These are phyloP conservation scores for Anthophora plumipes DNA, from an alignment of 2,888 invertebrate species.

Conservation along the genomic window DNA sequence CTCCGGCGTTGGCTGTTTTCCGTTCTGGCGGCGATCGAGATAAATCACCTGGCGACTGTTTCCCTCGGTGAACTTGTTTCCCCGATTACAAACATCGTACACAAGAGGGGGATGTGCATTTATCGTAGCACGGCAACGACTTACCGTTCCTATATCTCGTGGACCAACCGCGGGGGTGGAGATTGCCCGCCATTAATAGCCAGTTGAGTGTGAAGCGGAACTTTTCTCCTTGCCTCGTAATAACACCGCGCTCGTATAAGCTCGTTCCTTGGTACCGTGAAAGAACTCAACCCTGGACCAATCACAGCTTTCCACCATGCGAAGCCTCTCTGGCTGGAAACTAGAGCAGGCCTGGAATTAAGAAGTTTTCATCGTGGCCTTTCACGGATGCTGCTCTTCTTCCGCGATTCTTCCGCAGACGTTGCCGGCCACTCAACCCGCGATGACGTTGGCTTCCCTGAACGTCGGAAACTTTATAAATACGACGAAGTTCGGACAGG, in stretches of 20 bases:
- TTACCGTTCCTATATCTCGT: slow-evolving; percentile 6
- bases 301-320: neutral
- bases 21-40: slow-evolving; percentile 16
- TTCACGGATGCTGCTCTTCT: slow-evolving; percentile 30
- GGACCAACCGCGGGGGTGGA: slow-evolving; percentile 13
- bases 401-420: slow-evolving; percentile 39
- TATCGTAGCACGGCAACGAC: slow-evolving; percentile 39
- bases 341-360: slow-evolving; percentile 68
- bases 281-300: slow-evolving; percentile 35
- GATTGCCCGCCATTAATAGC: slow-evolving; percentile 50
- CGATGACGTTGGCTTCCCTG: neutral
- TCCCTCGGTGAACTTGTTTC: slow-evolving; percentile 31
- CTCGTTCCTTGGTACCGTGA: slow-evolving; percentile 4
- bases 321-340: slow-evolving; percentile 35
- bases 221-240: slow-evolving; percentile 55
- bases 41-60: slow-evolving; percentile 42
- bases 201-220: slow-evolving; percentile 57
- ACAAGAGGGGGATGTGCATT: slow-evolving; percentile 15
- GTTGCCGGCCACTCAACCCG: slow-evolving; percentile 30
- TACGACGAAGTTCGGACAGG: slow-evolving; percentile 30
- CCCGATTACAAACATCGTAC: slow-evolving; percentile 32
- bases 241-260: slow-evolving; percentile 45
- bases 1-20: slow-evolving; percentile 21
- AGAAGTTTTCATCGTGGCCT: slow-evolving; percentile 65
- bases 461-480: slow-evolving; percentile 62